Evolutionary conservation across 1,140 invertebrate species (phyloP).

Genomic region (Physella acuta): DNA sequence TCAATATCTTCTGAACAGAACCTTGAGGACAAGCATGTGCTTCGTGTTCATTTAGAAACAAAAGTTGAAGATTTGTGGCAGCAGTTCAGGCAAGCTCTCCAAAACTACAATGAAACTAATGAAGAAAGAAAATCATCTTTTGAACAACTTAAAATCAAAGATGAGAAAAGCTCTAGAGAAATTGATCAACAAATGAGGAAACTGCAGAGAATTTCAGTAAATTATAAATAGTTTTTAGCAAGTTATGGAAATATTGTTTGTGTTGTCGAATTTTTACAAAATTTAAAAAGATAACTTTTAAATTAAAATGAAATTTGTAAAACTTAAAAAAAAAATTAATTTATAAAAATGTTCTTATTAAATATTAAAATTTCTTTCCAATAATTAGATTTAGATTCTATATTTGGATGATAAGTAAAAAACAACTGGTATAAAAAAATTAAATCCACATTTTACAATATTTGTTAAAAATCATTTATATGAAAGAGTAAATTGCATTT

Average conservation of each 20-base stretch:
- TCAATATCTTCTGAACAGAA: conserved; percentile 53
- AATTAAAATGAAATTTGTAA: not conserved
- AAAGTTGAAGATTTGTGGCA: conserved; percentile 57
- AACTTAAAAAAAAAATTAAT: not conserved
- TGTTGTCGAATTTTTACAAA: too few species aligned
- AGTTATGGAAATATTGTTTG: too few species aligned
- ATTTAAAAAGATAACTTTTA: not conserved
- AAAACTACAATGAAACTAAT: conserved; percentile 59
- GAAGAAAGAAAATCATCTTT: conserved; percentile 57
- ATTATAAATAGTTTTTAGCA: too few species aligned
- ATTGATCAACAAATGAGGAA: conserved; percentile 60
- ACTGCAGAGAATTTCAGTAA: conserved; percentile 57
- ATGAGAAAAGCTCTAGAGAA: conserved; percentile 58
- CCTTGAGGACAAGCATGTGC: conserved; percentile 60
- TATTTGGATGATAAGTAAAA: too few species aligned
- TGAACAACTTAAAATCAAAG: conserved; percentile 58
- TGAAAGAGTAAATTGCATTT: too few species aligned
- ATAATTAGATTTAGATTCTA: too few species aligned
- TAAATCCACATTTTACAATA: too few species aligned
- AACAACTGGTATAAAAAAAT: too few species aligned
- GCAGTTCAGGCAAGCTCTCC: conserved; percentile 52
- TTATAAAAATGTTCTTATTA: not conserved
- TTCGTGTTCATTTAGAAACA: conserved; percentile 52
- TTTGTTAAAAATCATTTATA: too few species aligned
- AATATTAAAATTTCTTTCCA: too few species aligned